These are phyloP conservation scores for Sprattus sprattus DNA, from an alignment of 2,113 vertebrate species.

Conservation along the genomic window DNA sequence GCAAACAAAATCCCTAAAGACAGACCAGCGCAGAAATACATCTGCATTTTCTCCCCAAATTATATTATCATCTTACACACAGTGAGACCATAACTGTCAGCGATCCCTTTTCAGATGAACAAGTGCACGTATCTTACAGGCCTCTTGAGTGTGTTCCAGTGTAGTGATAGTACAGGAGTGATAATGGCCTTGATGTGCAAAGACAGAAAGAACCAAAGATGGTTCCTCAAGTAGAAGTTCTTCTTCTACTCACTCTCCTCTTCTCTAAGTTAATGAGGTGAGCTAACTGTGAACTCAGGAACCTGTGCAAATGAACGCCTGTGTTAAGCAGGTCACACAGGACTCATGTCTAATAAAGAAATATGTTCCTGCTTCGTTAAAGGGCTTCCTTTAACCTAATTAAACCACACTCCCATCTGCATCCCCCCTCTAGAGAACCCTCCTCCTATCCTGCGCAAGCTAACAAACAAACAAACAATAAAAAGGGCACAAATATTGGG, in stretches of 20 bases:
- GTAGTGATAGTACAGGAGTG: background rate
- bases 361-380: background rate
- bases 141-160: background rate
- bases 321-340: background rate
- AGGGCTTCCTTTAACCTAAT: conserved; percentile 16
- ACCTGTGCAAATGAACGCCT: background rate
- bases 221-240: background rate
- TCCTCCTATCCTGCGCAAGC: background rate
- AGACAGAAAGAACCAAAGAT: background rate
- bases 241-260: background rate
- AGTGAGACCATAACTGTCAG: background rate
- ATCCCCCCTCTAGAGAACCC: background rate
- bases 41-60: background rate
- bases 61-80: background rate
- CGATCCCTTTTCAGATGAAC: background rate
- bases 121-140: background rate
- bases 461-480: conserved; percentile 24
- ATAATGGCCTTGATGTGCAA: background rate
- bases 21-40: background rate
- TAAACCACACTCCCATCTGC: conserved; percentile 19
- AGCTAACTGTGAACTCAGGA: background rate
- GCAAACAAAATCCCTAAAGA: conserved; percentile 1
- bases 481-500: conserved; percentile 11
- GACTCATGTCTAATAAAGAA: background rate
- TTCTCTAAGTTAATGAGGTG: background rate